Base-by-base conservation (phyloP, 2,113 vertebrate species). In the Cavia aperea region DNA sequence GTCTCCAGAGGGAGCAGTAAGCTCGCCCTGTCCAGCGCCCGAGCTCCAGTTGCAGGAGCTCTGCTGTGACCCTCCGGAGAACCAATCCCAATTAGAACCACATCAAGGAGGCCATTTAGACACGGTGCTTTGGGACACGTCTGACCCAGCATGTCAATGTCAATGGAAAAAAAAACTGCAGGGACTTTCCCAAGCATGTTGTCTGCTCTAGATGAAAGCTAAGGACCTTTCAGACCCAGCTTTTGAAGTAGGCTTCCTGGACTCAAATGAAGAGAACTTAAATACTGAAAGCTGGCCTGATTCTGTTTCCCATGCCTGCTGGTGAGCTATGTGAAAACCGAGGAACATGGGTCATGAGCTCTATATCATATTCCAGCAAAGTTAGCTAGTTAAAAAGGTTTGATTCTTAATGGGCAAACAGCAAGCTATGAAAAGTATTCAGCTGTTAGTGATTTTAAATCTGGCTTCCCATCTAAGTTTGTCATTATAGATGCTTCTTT, bases 201-300 rank as follows among this genome's bases (percentile, higher is more conserved):
- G 84, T 97, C 93, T 97, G 51, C 91, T 96, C 88, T 88, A 96
- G 95, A 98, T 97, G 97, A 98, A 98, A 98, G 96, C 91, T 94
- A 94, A 92, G 96, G 96, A 91, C 95, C 96, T 97, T 93, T 95
- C 92, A 95, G 97, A 94, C 46, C 72, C 92, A 68, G 92, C 73
- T 95, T 97, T 98, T 97, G 94, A 98, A 97, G 96, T 58, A 26
- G 39, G 54, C 85, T 95, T 97, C 93, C 89, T 86, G n/a, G 85
- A 95, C 60, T 87, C 90, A 82, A 95, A 92, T 24, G 79, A 3
- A 58, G 81, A 95, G 79, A 94, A 90, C 68, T 66, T 63, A 93
- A 93, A 93, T 43, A 84, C 26, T 88, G 78, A 95, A 92, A 89
- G 24, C 51, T 11, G 75, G 84, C 78, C 91, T 93, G 70, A 51